A percentile compares a stretch with the other conserved stretches of the same genome.
These are phyloP conservation scores for Falco concolor DNA, from an alignment of 2,797 vertebrate species.

Conservation along the genomic window DNA sequence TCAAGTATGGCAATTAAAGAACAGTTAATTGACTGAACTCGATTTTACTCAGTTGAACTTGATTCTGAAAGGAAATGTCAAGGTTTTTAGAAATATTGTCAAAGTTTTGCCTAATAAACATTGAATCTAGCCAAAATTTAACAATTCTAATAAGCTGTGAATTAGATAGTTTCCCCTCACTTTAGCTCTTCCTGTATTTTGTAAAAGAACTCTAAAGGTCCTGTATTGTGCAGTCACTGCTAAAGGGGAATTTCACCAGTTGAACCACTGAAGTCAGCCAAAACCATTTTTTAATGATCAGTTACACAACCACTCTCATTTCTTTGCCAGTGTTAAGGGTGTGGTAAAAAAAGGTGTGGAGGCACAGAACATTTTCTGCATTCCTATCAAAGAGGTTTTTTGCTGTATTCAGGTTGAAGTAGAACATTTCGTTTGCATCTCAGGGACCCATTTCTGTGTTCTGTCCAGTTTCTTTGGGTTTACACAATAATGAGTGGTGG, in stretches of 20 bases:
- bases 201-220: not conserved
- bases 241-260: not conserved
- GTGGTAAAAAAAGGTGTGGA: conserved; percentile 44
- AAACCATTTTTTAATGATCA: conserved; percentile 20
- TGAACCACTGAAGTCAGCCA: conserved; percentile 15
- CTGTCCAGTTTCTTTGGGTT: not conserved
- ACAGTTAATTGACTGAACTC: not conserved
- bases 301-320: conserved; percentile 17
- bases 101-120: not conserved
- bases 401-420: not conserved
- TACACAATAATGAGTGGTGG: not conserved
- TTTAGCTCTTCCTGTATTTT: not conserved
- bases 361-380: conserved; percentile 1
- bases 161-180: not conserved
- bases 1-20: not conserved
- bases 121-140: not conserved
- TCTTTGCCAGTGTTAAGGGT: conserved; percentile 39
- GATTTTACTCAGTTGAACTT: not conserved
- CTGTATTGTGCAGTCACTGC: not conserved
- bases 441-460: not conserved
- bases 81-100: not conserved
- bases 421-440: not conserved
- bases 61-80: not conserved
- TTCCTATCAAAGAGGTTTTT: not conserved
- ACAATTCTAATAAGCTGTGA: not conserved